Evolutionary conservation across 2,888 invertebrate species (phyloP).

Genomic region (Smittia aterrima): DNA sequence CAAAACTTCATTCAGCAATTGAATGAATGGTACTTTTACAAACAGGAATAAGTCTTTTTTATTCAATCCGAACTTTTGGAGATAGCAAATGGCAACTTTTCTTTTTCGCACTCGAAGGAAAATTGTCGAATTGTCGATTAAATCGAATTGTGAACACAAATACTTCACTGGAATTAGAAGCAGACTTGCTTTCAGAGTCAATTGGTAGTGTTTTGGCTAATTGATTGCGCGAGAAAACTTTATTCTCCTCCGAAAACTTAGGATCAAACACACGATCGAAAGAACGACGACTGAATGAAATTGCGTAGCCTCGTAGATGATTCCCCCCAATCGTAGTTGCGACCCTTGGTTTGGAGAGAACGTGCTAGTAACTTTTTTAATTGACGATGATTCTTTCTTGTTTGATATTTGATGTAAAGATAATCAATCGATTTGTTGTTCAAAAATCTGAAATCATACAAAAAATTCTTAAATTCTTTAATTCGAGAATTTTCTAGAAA

Average conservation of each 20-base stretch:
- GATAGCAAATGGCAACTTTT: background rate
- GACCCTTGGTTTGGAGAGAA: no score
- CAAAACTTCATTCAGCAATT: background rate
- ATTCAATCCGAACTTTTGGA: background rate
- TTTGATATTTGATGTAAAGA: no score
- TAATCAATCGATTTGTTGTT: no score
- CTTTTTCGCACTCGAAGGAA: background rate
- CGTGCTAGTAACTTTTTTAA: no score
- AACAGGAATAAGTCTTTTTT: background rate
- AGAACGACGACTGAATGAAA: background rate
- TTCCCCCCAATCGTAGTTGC: no score
- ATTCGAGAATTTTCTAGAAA: no score
- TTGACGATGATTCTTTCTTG: no score
- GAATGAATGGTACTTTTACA: background rate
- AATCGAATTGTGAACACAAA: background rate
- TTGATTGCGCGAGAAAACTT: background rate
- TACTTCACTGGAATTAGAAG: background rate
- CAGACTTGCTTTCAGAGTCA: background rate
- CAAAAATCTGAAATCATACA: no score
- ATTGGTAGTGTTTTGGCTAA: background rate
- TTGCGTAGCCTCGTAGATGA: no score
- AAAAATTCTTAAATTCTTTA: no score
- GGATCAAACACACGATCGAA: background rate
- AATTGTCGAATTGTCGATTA: background rate
- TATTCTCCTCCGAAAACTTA: no score